Evolutionary conservation across 2,113 vertebrate genomes (phyloP).

Genomic region (Larimichthys polyactis): DNA sequence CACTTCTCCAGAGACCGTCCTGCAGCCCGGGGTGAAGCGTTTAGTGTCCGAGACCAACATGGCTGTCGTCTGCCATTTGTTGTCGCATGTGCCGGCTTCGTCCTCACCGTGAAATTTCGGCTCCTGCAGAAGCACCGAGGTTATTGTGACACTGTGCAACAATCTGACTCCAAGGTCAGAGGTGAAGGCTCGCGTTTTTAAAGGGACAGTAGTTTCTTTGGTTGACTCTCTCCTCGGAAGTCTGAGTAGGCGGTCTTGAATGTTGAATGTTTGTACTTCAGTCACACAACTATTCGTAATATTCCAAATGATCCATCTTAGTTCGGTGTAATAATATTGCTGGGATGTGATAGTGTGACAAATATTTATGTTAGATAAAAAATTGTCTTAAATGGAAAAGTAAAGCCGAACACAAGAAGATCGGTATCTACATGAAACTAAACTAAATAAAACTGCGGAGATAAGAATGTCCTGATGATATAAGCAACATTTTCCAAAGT

Average conservation of each 20-base stretch:
- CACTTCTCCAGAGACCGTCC: constrained; percentile 14
- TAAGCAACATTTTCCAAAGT: background rate
- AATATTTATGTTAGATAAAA: background rate
- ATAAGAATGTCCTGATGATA: background rate
- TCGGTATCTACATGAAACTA: background rate
- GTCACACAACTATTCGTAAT: background rate
- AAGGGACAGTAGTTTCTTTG: constrained; percentile 33
- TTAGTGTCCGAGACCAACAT: background rate
- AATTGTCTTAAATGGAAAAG: background rate
- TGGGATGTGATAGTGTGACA: background rate
- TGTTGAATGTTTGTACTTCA: background rate
- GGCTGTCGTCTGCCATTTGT: constrained; percentile 55
- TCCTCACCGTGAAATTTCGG: constrained; percentile 52
- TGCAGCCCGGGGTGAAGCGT: constrained; percentile 43
- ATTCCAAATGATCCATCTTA: background rate
- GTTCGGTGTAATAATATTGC: background rate
- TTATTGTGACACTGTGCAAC: constrained; percentile 24
- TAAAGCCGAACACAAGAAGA: background rate
- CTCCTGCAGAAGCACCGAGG: constrained; percentile 33
- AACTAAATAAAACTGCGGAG: background rate
- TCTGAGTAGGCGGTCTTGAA: background rate
- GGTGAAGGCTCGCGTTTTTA: constrained; percentile 53
- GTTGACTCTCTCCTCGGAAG: constrained; percentile 9
- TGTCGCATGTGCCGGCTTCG: constrained; percentile 48
- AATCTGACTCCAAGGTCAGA: constrained; percentile 36